phyloP scores from a whole-genome alignment of 2,113 vertebrate genomes.

The Rhizomys pruinosus region DNA sequence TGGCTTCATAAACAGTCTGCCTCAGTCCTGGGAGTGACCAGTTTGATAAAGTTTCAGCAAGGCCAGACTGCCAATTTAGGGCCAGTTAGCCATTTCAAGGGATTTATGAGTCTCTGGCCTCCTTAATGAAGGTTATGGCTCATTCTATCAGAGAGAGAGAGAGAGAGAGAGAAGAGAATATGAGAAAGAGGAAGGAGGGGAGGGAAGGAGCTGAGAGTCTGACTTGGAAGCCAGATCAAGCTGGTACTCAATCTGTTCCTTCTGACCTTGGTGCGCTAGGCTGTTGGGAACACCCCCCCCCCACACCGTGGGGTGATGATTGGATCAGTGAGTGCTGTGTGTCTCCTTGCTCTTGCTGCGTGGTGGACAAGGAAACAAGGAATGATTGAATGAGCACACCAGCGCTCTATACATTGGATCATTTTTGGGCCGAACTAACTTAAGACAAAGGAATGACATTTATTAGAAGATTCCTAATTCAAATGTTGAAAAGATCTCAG shows the following conservation, averaged over 20 bases:
- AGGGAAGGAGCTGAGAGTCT: background rate
- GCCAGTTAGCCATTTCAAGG: no score
- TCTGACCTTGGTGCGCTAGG: background rate
- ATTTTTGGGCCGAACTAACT: background rate
- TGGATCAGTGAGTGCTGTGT: background rate
- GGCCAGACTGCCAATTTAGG: no score
- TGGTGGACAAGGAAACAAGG: background rate
- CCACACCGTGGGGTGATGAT: no score
- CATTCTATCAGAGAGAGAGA: no score
- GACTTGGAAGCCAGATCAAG: conserved; percentile 16
- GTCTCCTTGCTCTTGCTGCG: background rate
- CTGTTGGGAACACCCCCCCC: background rate
- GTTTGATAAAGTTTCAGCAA: no score
- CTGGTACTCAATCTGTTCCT: background rate
- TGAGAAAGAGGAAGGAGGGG: background rate
- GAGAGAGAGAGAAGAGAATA: no score
- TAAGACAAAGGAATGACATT: background rate
- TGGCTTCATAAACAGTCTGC: no score
- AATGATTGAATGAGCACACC: background rate
- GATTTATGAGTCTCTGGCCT: no score
- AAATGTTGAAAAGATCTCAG: background rate
- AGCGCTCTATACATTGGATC: background rate
- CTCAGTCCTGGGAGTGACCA: no score
- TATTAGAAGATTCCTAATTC: background rate
- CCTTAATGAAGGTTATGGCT: no score